Base-by-base conservation (phyloP, 2,888 invertebrate genomes). In the Cryptophagus acutangulus region DNA sequence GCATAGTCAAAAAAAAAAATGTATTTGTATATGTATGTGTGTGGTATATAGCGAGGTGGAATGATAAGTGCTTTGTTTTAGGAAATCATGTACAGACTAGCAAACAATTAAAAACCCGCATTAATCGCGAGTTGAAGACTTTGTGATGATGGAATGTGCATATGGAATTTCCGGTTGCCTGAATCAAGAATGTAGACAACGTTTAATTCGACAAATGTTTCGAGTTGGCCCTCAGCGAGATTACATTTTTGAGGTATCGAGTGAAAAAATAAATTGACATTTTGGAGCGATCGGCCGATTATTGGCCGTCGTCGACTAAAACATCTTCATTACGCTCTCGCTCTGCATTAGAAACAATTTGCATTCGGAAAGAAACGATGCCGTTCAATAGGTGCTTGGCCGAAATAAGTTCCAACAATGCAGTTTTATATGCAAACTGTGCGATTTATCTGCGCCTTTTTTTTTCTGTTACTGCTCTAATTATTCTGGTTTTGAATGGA, bases 141-240 rank as follows among this genome's bases (percentile, higher is more conserved):
- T 54, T 47, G 49, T 49, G 57, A 64, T 65, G 64, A 66, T 64
- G 63, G 59, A 66, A 67, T 64, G 64, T 63, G 61, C 62, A 66
- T 65, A 61, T 62, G 65, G 62, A 62, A 62, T 64, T 65, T 64
- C 57, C 64, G 58, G 61, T 61, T 61, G 62, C 63, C 54, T 58
- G 62, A 61, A 58, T 65, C 63, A 66, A 64, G 65, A 67, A 65
- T 63, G 62, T 59, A 55, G 58, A 55, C 62, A 62, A 59, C 56
- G 61, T 55, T 63, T 62, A 61, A 62, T 63, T 63, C 61, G 57
- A 63, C 62, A 58, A 62, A 62, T 61, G 58, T 59, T 65, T 59
- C 52, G 31, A 53, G 54, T 52, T 54, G 47, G 52, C 44, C 48
- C 50, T 50, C 52, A 56, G 46, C 51, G 57, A 55, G 53, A 60